Evolutionary conservation across 2,888 invertebrate genomes (phyloP), one percentile per base, ranked within the genome.

Genomic region (Rhyacophila evoluta): DNA sequence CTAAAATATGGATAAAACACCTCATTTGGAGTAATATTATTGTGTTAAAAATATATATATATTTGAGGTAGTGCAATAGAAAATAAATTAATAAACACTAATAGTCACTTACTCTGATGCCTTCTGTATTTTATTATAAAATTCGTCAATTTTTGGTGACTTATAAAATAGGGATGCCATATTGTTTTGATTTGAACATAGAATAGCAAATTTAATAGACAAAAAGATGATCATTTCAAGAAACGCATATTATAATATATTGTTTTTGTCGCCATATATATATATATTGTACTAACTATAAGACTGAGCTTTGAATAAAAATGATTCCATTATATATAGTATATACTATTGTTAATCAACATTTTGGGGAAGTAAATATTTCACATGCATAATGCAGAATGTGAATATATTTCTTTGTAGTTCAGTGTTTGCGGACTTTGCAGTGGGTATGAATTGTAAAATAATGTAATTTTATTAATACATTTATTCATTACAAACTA

Each of bases 101-200:
- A 67, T 15, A 76, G 15, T n/a, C 19, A 81, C 83, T 83, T 83
- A 85, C 85, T 80, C 75, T 38, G 84, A 84, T 78, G 82, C 83
- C 1, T 81, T 67, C 5, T 84, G 82, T 33, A 85, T 81, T 72
- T 84, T 80, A 29, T 83, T 81, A 29, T 84, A 84, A 29, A 84
- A 83, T 39, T 83, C 74, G n/a, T 82, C 12, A 41, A 67, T 41
- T 38, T 73, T 68, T 79, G 1, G 85, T 83, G 84, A 83, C 38
- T 86, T 82, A 81, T 84, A 83, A 80, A 86, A 86, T 33, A 86
- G 84, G 1, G 86, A 86, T n/a, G 87, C 86, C 87, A 87, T 86
- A 81, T 74, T 82, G 33, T 12, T 67, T 38, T 33, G 6, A 6
- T 55, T 55, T 25, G 8, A 55, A 55, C 19, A 55, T 55, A 10